These are phyloP conservation scores for Bombus terrestris DNA, from an alignment of 1,140 invertebrate genomes.

Conservation along the genomic window DNA sequence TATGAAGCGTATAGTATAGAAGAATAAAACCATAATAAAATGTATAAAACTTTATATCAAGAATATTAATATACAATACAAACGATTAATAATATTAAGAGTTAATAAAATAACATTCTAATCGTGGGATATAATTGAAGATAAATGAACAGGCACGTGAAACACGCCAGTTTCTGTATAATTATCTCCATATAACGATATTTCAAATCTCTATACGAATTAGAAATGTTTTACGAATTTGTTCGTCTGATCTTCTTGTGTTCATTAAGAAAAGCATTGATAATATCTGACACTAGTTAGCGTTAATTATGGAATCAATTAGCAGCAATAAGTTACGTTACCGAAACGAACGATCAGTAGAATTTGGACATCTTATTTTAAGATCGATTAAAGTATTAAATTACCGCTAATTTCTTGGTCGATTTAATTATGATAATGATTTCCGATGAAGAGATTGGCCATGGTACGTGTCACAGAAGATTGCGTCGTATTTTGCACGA, in stretches of 20 bases:
- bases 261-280: not conserved
- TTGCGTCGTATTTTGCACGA: constrained; percentile 11
- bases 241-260: not conserved
- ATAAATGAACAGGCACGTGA: too few relatives aligned
- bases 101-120: too few relatives aligned
- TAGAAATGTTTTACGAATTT: not conserved
- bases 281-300: not conserved
- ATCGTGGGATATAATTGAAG: too few relatives aligned
- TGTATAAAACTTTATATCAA: too few relatives aligned
- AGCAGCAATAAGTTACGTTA: not conserved
- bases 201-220: too few relatives aligned
- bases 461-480: not conserved
- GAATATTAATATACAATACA: too few relatives aligned
- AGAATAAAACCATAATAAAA: too few relatives aligned
- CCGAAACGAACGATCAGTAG: not conserved
- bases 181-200: too few relatives aligned
- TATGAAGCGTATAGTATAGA: too few relatives aligned
- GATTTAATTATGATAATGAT: constrained; percentile 30
- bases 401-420: constrained; percentile 3
- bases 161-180: too few relatives aligned
- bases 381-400: constrained; percentile 27
- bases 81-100: too few relatives aligned
- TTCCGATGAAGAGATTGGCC: not conserved
- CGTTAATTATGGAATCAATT: not conserved
- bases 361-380: not conserved